Percentiles rank a stretch among this genome's conserved stretches.
These are phyloP conservation scores for Apolygus lucorum DNA, from an alignment of 1,140 invertebrate species.

Conservation along the genomic window DNA sequence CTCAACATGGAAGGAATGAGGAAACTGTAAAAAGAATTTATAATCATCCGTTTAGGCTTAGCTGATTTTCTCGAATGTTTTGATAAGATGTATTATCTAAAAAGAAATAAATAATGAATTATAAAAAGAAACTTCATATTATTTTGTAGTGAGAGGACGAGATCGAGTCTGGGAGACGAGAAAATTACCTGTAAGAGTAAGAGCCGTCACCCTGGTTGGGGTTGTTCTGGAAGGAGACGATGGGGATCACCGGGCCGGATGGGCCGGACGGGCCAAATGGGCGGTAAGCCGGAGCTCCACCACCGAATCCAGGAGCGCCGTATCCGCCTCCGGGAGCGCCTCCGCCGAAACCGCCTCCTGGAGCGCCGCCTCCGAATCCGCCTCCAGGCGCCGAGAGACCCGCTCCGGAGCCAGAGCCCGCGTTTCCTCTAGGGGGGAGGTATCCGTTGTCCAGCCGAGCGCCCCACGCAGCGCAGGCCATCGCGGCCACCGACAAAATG, in stretches of 20 bases:
- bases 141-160: no score
- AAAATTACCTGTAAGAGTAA: conserved; percentile 30
- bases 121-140: not conserved
- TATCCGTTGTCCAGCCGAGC: conserved; percentile 52
- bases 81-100: no score
- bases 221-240: conserved; percentile 28
- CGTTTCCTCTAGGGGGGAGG: conserved; percentile 48
- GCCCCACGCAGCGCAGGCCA: not conserved
- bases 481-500: not conserved
- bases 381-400: not conserved
- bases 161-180: no score
- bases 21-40: no score
- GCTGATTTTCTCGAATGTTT: no score
- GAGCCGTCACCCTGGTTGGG: conserved; percentile 32
- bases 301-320: not conserved
- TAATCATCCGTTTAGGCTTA: no score
- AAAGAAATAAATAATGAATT: not conserved
- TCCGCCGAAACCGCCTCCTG: not conserved
- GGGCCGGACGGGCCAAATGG: not conserved
- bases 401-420: conserved; percentile 8
- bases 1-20: no score
- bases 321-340: not conserved
- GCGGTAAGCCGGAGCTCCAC: conserved; percentile 16
- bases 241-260: conserved; percentile 27
- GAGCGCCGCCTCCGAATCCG: not conserved